These are phyloP conservation scores for Myiotriccus ornatus DNA, from an alignment of 2,797 vertebrate genomes.

Conservation along the genomic window DNA sequence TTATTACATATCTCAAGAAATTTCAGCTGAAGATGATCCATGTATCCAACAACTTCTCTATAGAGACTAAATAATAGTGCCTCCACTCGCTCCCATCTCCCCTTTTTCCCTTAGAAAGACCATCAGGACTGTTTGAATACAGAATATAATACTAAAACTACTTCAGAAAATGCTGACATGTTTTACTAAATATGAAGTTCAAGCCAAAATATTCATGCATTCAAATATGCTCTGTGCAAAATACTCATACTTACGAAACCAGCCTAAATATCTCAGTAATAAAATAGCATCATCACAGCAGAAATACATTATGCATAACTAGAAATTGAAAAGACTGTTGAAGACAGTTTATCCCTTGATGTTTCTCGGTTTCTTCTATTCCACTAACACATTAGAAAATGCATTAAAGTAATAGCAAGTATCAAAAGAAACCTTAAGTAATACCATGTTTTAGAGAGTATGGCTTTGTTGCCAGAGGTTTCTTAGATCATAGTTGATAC, in stretches of 20 bases:
- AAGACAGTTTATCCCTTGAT: conserved; percentile 37
- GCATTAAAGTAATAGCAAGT: background rate
- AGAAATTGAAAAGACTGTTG: background rate
- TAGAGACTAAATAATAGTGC: background rate
- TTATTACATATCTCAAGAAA: background rate
- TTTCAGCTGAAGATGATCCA: background rate
- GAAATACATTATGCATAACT: conserved; percentile 25
- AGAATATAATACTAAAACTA: background rate
- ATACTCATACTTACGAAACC: background rate
- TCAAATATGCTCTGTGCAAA: background rate
- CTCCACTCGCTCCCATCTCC: background rate
- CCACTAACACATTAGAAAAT: background rate
- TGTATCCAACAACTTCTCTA: background rate
- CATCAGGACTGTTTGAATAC: background rate
- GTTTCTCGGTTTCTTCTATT: conserved; percentile 11
- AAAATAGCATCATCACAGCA: conserved; percentile 6
- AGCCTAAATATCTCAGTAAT: background rate
- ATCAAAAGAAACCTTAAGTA: conserved; percentile 22
- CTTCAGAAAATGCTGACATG: background rate
- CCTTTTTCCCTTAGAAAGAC: background rate
- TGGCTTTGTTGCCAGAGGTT: conserved; percentile 33
- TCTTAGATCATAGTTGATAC: background rate
- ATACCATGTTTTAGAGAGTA: background rate
- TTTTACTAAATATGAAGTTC: background rate
- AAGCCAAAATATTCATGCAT: background rate